phyloP scores from a whole-genome alignment of 1,140 invertebrate genomes.

The Drosophila sucinea region DNA sequence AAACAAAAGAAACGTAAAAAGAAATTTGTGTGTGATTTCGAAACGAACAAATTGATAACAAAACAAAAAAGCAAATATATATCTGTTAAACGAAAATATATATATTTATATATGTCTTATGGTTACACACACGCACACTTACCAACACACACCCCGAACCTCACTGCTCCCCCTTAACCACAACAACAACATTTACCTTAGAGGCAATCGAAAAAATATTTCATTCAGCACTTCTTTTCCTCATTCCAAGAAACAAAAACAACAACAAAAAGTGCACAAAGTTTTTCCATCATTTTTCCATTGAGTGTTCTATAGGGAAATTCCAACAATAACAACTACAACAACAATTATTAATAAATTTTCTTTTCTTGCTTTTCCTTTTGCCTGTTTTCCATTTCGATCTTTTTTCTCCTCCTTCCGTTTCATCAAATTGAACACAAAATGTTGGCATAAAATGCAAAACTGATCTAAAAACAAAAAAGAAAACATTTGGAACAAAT shows the following conservation, averaged over 20 bases:
- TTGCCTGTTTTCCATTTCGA: slow-evolving; percentile 13
- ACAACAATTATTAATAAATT: neutral
- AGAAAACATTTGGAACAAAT: slow-evolving; percentile 17
- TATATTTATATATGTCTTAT: slow-evolving; percentile 77
- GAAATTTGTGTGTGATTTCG: slow-evolving; percentile 44
- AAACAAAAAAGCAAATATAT: slow-evolving; percentile 42
- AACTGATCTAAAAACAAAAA: slow-evolving; percentile 48
- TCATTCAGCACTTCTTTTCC: slow-evolving; percentile 43
- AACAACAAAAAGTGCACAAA: slow-evolving; percentile 40
- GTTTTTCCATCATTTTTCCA: slow-evolving; percentile 52
- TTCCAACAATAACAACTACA: slow-evolving; percentile 1
- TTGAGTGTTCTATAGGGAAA: slow-evolving; percentile 4
- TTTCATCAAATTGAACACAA: slow-evolving; percentile 35
- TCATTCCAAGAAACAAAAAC: slow-evolving; percentile 28
- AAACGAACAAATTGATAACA: slow-evolving; percentile 33
- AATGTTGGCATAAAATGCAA: slow-evolving; percentile 83
- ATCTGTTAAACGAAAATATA: slow-evolving; percentile 37
- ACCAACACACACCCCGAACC: slow-evolving; percentile 36
- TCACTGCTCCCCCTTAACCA: slow-evolving; percentile 22
- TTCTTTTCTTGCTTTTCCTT: slow-evolving; percentile 2
- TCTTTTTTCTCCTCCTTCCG: neutral
- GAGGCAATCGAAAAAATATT: slow-evolving; percentile 19
- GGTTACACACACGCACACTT: slow-evolving; percentile 81
- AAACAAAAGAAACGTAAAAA: slow-evolving; percentile 42
- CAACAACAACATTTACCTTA: neutral